phyloP scores from a whole-genome alignment of 2,888 invertebrate species.

The Falcaria lacertinaria region DNA sequence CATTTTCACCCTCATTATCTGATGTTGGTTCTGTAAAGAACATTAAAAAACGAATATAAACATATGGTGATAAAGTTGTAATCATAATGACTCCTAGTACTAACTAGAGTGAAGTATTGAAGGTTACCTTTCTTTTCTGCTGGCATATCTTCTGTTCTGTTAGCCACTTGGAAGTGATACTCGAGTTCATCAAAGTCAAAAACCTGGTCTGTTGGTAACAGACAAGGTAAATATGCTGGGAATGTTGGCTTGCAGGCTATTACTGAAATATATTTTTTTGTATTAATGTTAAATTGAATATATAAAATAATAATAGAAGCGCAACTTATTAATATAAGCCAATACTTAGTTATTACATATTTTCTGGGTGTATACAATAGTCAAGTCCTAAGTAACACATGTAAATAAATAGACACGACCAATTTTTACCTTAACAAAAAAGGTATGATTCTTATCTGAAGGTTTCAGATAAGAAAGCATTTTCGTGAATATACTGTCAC shows the following conservation, averaged over 20 bases:
- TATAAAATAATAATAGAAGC: too few relatives aligned
- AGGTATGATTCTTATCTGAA: too few relatives aligned
- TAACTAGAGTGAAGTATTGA: background rate
- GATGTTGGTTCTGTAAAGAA: conserved; percentile 54
- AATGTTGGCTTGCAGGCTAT: conserved; percentile 92
- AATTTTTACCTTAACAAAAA: too few relatives aligned
- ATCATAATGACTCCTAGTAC: too few relatives aligned
- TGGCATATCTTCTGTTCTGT: conserved; percentile 81
- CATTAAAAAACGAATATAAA: conserved; percentile 4
- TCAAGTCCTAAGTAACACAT: too few relatives aligned
- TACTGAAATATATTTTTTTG: conserved; percentile 79
- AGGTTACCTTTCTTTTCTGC: conserved; percentile 72
- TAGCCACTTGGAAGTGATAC: conserved; percentile 84
- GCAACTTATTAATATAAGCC: too few relatives aligned
- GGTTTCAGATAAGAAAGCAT: too few relatives aligned
- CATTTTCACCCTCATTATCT: conserved; percentile 71
- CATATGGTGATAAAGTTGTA: background rate
- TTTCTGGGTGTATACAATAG: too few relatives aligned
- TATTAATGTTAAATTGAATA: too few relatives aligned
- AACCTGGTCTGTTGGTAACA: conserved; percentile 96
- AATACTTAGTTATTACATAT: too few relatives aligned
- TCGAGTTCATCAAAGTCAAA: conserved; percentile 93
- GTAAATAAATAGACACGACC: too few relatives aligned
- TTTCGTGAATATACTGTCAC: too few relatives aligned
- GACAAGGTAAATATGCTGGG: conserved; percentile 90